A percentile compares a stretch with the other conserved stretches of the same genome.
Conservation (phyloP, 2,888 invertebrate species). For the Pedicia rivosa region DNA sequence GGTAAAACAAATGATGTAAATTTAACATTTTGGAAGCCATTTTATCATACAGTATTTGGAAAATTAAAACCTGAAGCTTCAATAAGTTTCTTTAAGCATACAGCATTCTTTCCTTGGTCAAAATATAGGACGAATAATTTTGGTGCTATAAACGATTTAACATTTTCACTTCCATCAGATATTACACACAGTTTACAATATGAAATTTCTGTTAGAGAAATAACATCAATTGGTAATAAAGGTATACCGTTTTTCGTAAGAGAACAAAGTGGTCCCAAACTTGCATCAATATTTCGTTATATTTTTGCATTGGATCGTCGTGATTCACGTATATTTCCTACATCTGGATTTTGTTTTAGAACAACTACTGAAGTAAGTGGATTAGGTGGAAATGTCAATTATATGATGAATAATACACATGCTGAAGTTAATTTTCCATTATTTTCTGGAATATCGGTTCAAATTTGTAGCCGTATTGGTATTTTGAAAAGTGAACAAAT, state of each 20-base stretch:
- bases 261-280: conserved; percentile 66
- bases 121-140: conserved; percentile 66
- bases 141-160: conserved; percentile 62
- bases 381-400: conserved; percentile 62
- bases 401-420: conserved; percentile 64
- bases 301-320: conserved; percentile 62
- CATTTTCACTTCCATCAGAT: conserved; percentile 52
- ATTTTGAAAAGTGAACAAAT: conserved; percentile 22
- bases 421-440: conserved; percentile 54
- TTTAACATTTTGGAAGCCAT: conserved; percentile 67
- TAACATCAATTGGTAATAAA: conserved; percentile 52
- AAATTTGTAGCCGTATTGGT: conserved; percentile 25
- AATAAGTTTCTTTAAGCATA: conserved; percentile 54
- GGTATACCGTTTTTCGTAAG: conserved; percentile 64
- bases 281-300: conserved; percentile 78
- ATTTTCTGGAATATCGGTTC: conserved; percentile 29
- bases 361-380: conserved; percentile 68
- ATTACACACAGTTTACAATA: conserved; percentile 68
- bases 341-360: conserved; percentile 51
- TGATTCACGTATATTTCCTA: conserved; percentile 68
- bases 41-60: conserved; percentile 46
- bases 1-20: conserved; percentile 69
- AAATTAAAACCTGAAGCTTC: conserved; percentile 42
- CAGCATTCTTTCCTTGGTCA: conserved; percentile 56
- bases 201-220: conserved; percentile 71